phyloP scores from a whole-genome alignment of 2,113 vertebrate genomes.

The Prunella fulvescens region DNA sequence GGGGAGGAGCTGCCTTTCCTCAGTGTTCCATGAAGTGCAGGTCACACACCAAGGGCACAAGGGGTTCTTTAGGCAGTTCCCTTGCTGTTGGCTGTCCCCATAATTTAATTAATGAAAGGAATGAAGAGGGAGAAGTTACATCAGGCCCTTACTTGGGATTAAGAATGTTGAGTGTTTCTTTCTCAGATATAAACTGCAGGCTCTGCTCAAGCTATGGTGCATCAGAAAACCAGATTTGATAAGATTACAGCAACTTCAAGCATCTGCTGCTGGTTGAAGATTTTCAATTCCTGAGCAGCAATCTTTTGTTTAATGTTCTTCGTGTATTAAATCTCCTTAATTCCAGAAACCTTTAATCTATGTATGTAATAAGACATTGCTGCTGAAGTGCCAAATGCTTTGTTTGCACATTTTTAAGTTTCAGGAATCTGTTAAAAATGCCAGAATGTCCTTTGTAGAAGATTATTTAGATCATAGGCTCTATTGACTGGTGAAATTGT shows the following conservation, averaged over 20 bases:
- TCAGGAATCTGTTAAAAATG: slow-evolving; percentile 2
- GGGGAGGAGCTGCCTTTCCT: not conserved
- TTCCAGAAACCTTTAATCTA: slow-evolving; percentile 6
- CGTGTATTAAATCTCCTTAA: not conserved
- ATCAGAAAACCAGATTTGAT: not conserved
- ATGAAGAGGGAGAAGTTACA: not conserved
- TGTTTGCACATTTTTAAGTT: not conserved
- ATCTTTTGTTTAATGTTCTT: not conserved
- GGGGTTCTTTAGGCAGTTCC: not conserved
- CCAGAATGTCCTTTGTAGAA: not conserved
- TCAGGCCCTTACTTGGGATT: not conserved
- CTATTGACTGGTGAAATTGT: not conserved
- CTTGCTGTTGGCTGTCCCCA: not conserved
- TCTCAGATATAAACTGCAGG: not conserved
- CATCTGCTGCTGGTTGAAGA: not conserved
- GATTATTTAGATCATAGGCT: slow-evolving; percentile 38
- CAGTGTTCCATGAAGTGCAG: not conserved
- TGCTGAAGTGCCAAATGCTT: not conserved
- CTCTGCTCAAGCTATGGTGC: not conserved
- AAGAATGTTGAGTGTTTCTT: not conserved
- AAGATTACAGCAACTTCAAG: not conserved
- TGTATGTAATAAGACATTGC: not conserved
- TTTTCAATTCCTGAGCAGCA: not conserved
- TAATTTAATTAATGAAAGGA: not conserved
- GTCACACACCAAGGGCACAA: not conserved